Percentiles rank a stretch among this genome's conserved stretches.
Evolutionary conservation across 1,140 invertebrate species (phyloP).

Genomic region (Hormaphis cornu): DNA sequence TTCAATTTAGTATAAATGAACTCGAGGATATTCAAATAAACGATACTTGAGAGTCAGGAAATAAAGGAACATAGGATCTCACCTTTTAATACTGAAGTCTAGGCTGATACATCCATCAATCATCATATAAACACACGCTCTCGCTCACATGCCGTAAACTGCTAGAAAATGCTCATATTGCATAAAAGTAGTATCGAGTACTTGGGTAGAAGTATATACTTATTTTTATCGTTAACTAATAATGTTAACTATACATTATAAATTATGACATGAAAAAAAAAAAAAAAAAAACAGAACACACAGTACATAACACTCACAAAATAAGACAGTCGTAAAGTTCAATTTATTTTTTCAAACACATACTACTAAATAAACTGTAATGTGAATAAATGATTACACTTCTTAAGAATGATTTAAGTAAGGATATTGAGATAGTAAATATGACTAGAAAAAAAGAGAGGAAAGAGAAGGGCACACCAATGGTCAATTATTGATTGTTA

Average conservation of each 20-base stretch:
- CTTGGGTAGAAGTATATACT: neutral
- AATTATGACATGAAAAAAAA: constrained; percentile 9
- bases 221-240: too few relatives aligned
- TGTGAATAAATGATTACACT: constrained; percentile 9
- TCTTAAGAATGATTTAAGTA: neutral
- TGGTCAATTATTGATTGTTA: neutral
- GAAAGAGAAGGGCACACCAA: neutral
- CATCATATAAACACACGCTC: constrained; percentile 19
- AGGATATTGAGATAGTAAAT: neutral
- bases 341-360: constrained; percentile 16
- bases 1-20: neutral
- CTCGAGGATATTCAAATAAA: neutral
- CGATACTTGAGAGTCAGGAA: neutral
- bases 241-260: too few relatives aligned
- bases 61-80: constrained; percentile 11
- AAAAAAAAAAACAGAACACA: constrained; percentile 24
- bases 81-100: constrained; percentile 17
- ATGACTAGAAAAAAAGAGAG: constrained; percentile 20
- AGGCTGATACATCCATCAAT: constrained; percentile 25
- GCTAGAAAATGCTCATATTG: constrained; percentile 23
- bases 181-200: constrained; percentile 21
- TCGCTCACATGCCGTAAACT: constrained; percentile 24
- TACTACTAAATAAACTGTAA: constrained; percentile 18
- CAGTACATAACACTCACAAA: constrained; percentile 26
- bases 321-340: constrained; percentile 22